phyloP scores from a whole-genome alignment of 2,113 vertebrate species.

The human (Homo sapiens) region GRCh38 chr15:39121501-39122000 shows the following conservation, averaged over 20 bases:
- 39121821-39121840: not conserved
- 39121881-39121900: not conserved
- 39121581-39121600: not conserved
- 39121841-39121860: not conserved
- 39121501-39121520: not conserved
- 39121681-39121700: not conserved
- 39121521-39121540: not conserved
- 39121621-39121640: not conserved
- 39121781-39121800: not conserved
- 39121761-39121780: not conserved
- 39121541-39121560: not conserved
- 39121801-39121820: not conserved
- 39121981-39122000: not conserved
- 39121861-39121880: not conserved
- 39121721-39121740: not conserved
- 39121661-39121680: not conserved
- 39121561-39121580: not conserved
- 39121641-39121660: not conserved
- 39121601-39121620: not conserved
- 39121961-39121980: not conserved
- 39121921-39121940: rapidly evolving
- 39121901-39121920: not conserved
- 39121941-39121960: not conserved
- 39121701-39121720: not conserved
- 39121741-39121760: not conserved